A percentile compares a stretch with the other conserved stretches of the same genome.
phyloP scores from a whole-genome alignment of 2,888 invertebrate species.

The Phyto melanocephala region DNA sequence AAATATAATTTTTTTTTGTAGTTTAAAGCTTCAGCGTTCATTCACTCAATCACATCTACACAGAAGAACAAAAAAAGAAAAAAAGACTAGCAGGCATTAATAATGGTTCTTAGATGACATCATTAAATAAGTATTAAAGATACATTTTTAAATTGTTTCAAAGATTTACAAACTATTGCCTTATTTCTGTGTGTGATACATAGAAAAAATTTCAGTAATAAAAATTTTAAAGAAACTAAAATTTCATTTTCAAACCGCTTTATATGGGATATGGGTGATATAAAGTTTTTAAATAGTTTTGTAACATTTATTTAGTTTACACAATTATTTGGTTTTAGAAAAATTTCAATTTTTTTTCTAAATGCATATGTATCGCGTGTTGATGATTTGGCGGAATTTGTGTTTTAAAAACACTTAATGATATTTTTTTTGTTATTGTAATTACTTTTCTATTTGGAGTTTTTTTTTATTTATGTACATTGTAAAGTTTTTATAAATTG shows the following conservation, averaged over 20 bases:
- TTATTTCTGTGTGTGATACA: not conserved
- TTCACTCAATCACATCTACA: not conserved
- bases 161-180: slow-evolving; percentile 10
- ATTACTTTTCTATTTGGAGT: not conserved
- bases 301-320: not conserved
- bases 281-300: no score
- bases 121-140: slow-evolving; percentile 38
- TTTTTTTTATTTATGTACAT: not conserved
- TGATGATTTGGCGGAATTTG: not conserved
- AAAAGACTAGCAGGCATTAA: not conserved
- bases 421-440: slow-evolving; percentile 14
- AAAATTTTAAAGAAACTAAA: not conserved
- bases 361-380: not conserved
- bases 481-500: slow-evolving; percentile 2
- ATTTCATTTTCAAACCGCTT: not conserved
- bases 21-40: not conserved
- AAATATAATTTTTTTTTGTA: not conserved
- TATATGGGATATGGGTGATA: not conserved
- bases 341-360: no score
- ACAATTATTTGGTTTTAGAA: no score
- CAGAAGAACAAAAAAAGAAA: not conserved
- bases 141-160: not conserved
- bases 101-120: slow-evolving; percentile 48
- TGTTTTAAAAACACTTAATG: not conserved
- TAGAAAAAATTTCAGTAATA: not conserved